phyloP scores from a whole-genome alignment of 2,797 vertebrate species.

The Myripristis murdjan region DNA sequence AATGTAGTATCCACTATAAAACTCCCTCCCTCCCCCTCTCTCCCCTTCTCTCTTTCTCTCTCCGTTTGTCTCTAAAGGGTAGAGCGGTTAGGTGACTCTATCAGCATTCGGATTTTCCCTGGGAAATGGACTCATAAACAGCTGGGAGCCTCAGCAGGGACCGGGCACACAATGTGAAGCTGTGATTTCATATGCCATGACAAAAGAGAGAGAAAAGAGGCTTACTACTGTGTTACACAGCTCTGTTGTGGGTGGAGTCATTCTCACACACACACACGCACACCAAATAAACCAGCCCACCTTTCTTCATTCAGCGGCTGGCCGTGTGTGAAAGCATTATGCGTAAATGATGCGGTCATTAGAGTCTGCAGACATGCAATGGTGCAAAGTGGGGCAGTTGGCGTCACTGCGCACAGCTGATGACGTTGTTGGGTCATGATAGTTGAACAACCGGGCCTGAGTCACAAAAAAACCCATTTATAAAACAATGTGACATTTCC shows the following conservation, averaged over 20 bases:
- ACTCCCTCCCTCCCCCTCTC: constrained; percentile 7
- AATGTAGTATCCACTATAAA: constrained; percentile 50
- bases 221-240: constrained; percentile 22
- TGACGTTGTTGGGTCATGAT: constrained; percentile 22
- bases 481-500: constrained; percentile 48
- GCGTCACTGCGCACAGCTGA: not conserved
- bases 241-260: not conserved
- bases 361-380: constrained; percentile 4
- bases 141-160: constrained; percentile 59
- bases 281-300: constrained; percentile 16
- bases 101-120: constrained; percentile 62
- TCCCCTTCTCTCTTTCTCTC: constrained; percentile 26
- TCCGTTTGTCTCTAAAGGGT: constrained; percentile 51
- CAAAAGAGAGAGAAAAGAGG: constrained; percentile 20
- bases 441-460: constrained; percentile 11
- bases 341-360: constrained; percentile 5
- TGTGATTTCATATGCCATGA: constrained; percentile 47
- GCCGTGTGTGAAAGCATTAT: constrained; percentile 1
- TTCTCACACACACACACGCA: constrained; percentile 11
- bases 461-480: constrained; percentile 36
- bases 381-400: constrained; percentile 30
- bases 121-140: constrained; percentile 75
- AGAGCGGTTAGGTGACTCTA: constrained; percentile 60
- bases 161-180: constrained; percentile 34
- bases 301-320: constrained; percentile 22